Conservation (phyloP, 2,113 vertebrate species). For the Chlamydotis undulata region DNA sequence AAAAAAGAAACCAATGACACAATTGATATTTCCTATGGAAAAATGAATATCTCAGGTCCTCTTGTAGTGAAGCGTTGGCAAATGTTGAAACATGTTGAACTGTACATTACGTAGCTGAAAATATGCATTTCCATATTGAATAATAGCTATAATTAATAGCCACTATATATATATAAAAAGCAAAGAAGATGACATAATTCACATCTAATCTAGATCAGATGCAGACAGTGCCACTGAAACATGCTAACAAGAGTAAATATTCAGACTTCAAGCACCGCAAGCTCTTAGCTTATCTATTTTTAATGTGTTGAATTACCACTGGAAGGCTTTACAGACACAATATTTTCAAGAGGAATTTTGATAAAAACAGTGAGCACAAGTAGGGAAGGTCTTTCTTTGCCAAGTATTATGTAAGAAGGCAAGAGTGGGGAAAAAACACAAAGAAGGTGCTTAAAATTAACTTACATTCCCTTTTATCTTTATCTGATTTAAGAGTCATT, state of each 20-base stretch:
- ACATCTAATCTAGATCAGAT: not conserved
- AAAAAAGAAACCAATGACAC: not conserved
- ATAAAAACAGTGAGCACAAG: not conserved
- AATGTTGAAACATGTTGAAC: not conserved
- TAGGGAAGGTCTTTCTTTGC: not conserved
- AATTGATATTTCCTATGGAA: not conserved
- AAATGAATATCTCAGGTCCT: not conserved
- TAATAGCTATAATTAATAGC: not conserved
- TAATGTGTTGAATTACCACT: not conserved
- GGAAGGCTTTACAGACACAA: not conserved
- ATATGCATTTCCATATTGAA: not conserved
- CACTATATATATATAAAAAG: not conserved
- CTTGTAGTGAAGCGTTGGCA: not conserved
- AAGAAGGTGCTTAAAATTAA: not conserved
- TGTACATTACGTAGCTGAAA: not conserved
- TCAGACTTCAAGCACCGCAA: not conserved
- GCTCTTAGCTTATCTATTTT: not conserved
- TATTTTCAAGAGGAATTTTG: not conserved
- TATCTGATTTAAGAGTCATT: not conserved
- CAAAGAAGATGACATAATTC: not conserved
- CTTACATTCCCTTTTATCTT: not conserved
- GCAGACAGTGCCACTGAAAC: not conserved
- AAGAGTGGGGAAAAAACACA: not conserved
- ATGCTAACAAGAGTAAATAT: not conserved
- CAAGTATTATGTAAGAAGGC: not conserved